These are phyloP conservation scores for Morinoia aosen DNA, from an alignment of 2,888 invertebrate genomes.

Conservation along the genomic window DNA sequence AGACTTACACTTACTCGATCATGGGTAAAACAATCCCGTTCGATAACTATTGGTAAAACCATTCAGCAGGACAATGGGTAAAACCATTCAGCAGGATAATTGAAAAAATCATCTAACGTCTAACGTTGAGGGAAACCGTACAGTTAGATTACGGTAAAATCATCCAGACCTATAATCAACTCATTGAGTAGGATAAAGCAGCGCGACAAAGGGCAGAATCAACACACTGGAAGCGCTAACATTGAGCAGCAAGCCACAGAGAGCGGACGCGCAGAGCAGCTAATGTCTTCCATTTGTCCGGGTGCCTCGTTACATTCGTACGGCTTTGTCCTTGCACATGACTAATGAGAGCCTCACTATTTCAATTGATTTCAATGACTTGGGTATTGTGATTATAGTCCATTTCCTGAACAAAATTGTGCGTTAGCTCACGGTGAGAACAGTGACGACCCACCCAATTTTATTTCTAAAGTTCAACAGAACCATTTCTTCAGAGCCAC, in stretches of 20 bases:
- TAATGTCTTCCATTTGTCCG: not conserved
- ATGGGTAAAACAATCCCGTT: not conserved
- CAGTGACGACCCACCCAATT: not conserved
- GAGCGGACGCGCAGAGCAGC: not conserved
- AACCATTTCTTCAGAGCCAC: not conserved
- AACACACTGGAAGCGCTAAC: not conserved
- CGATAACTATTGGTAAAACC: not conserved
- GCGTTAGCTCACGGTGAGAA: not conserved
- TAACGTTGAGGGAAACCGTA: not conserved
- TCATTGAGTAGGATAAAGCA: not conserved
- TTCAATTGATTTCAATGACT: conserved; percentile 37
- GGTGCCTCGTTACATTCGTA: not conserved
- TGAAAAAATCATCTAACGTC: too few species aligned
- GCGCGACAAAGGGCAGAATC: not conserved
- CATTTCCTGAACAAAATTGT: not conserved
- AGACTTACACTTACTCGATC: not conserved
- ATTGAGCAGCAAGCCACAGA: not conserved
- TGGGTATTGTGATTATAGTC: conserved; percentile 18
- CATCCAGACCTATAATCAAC: not conserved
- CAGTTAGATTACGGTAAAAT: not conserved
- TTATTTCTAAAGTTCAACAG: not conserved
- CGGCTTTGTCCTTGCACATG: not conserved
- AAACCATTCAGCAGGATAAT: too few species aligned
- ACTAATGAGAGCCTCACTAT: not conserved
- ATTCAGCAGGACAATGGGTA: not conserved